Percentiles rank a stretch among this genome's conserved stretches.
Conservation (phyloP, 2,888 invertebrate species). For the Megamerina dolium region DNA sequence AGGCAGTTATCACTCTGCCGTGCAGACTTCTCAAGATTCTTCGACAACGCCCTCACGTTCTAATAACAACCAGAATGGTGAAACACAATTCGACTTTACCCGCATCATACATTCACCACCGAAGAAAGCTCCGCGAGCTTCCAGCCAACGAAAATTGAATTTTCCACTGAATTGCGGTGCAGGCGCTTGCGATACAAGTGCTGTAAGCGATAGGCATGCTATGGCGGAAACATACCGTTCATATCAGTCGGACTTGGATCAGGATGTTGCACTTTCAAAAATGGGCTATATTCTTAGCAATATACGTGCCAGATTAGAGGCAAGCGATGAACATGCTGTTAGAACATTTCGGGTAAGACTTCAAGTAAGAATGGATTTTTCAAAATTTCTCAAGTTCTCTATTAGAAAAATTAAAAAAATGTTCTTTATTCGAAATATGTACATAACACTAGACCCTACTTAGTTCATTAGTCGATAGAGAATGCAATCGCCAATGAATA, state of each 20-base stretch:
- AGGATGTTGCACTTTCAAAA: slow-evolving; percentile 41
- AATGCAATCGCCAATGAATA: slow-evolving; percentile 72
- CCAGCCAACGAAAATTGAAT: slow-evolving; percentile 32
- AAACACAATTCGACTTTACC: slow-evolving; percentile 39
- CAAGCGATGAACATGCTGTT: slow-evolving; percentile 36
- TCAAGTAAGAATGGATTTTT: too few relatives aligned
- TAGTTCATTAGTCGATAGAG: slow-evolving; percentile 18
- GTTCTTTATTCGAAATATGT: too few relatives aligned
- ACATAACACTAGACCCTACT: too few relatives aligned
- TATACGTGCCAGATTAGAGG: slow-evolving; percentile 41
- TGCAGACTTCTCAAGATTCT: slow-evolving; percentile 28
- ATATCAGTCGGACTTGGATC: slow-evolving; percentile 41
- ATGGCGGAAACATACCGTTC: slow-evolving; percentile 40
- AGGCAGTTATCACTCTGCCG: slow-evolving; percentile 43
- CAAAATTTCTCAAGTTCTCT: too few relatives aligned
- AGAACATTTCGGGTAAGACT: slow-evolving; percentile 39
- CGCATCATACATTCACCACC: slow-evolving; percentile 40
- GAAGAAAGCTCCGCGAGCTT: slow-evolving; percentile 24
- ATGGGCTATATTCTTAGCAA: slow-evolving; percentile 43
- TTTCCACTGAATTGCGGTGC: slow-evolving; percentile 24
- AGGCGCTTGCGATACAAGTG: not conserved
- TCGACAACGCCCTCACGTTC: slow-evolving; percentile 15
- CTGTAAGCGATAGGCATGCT: not conserved
- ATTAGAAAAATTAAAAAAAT: too few relatives aligned
- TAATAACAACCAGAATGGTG: slow-evolving; percentile 3